These are phyloP conservation scores for Asteroscopus sphinx DNA, from an alignment of 2,888 invertebrate species.

Conservation along the genomic window DNA sequence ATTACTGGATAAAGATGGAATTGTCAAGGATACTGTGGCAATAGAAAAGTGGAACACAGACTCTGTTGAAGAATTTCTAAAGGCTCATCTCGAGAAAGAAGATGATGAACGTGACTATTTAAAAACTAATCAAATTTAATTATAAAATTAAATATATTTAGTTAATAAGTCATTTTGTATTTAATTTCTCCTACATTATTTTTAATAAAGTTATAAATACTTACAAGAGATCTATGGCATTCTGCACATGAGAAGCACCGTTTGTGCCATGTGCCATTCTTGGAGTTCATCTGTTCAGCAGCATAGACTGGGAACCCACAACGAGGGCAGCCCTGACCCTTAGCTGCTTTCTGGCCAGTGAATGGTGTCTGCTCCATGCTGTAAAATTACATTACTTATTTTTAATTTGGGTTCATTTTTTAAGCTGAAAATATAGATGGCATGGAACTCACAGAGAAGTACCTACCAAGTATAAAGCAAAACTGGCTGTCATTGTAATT, in stretches of 20 bases:
- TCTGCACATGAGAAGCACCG: conserved; percentile 97
- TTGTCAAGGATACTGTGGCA: conserved; percentile 96
- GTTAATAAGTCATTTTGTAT: conserved; percentile 24
- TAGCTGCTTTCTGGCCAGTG: conserved; percentile 93
- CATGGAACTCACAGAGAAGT: too few relatives aligned
- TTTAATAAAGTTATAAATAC: conserved; percentile 57
- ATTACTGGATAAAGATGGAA: conserved; percentile 95
- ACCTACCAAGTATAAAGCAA: too few relatives aligned
- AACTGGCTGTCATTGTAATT: too few relatives aligned
- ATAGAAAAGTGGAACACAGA: conserved; percentile 99
- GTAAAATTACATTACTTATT: conserved; percentile 52
- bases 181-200: conserved; percentile 20
- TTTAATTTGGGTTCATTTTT: too few relatives aligned
- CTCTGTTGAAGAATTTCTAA: conserved; percentile 98
- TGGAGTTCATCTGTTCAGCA: conserved; percentile 99
- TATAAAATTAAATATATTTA: conserved; percentile 15
- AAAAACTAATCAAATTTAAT: conserved; percentile 90
- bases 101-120: conserved; percentile 90
- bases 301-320: conserved; percentile 98
- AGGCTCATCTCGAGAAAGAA: conserved; percentile 93
- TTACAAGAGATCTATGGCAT: conserved; percentile 94
- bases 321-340: conserved; percentile 95
- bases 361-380: conserved; percentile 94
- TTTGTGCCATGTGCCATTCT: conserved; percentile 97
- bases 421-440: too few relatives aligned